Evolutionary conservation across 92 coral and sea anemone genomes (phyloP).

Genomic region (Montipora capitata): DNA sequence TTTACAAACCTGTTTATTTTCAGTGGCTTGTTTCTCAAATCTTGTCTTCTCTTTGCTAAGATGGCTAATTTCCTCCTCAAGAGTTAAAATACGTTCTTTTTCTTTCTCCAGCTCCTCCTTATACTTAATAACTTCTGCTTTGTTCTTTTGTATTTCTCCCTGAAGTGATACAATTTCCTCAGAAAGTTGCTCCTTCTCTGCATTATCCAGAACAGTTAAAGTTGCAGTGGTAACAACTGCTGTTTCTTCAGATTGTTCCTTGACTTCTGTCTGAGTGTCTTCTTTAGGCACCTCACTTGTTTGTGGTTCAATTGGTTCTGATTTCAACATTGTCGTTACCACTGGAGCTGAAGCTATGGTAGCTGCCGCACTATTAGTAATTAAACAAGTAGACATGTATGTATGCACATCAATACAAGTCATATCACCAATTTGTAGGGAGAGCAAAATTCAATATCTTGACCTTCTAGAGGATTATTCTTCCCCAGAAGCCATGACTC

Average conservation of each 20-base stretch:
- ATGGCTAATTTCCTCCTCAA: slow-evolving; percentile 82
- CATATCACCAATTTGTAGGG: too few species aligned
- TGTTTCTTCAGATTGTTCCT: slow-evolving; percentile 58
- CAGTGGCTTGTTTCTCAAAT: slow-evolving; percentile 91
- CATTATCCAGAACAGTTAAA: slow-evolving; percentile 74
- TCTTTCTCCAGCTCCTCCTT: slow-evolving; percentile 80
- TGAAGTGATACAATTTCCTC: slow-evolving; percentile 69
- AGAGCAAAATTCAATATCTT: too few species aligned
- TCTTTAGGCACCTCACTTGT: slow-evolving; percentile 58
- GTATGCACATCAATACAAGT: neutral
- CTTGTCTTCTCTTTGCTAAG: slow-evolving; percentile 87
- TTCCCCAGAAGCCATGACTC: too few species aligned
- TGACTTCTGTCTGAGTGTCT: slow-evolving; percentile 73
- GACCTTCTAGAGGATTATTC: too few species aligned
- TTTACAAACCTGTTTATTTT: slow-evolving; percentile 87
- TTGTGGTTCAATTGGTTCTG: slow-evolving; percentile 52
- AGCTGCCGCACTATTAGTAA: slow-evolving; percentile 46
- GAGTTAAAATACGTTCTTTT: slow-evolving; percentile 64
- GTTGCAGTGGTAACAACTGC: slow-evolving; percentile 39
- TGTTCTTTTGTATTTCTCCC: slow-evolving; percentile 76
- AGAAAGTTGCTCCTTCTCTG: slow-evolving; percentile 75
- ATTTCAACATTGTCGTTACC: slow-evolving; percentile 63
- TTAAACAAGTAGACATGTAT: neutral
- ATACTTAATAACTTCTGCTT: slow-evolving; percentile 73
- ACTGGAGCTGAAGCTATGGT: slow-evolving; percentile 45